Conservation (phyloP, 2,888 invertebrate genomes). For the Coleophora flavipennella region DNA sequence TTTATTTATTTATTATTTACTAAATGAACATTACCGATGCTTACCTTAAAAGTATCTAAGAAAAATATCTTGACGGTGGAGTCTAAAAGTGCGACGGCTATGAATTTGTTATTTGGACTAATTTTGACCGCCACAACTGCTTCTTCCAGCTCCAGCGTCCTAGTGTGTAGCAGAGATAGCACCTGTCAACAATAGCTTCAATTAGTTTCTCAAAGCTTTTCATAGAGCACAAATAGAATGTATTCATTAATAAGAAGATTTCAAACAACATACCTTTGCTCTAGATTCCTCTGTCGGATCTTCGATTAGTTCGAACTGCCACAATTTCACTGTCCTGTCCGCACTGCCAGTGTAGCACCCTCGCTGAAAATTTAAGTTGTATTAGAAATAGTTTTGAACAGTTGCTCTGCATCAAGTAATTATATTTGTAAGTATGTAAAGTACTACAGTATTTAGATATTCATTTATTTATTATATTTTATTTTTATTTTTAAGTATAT, state of each 20-base stretch:
- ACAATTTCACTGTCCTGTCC: conserved; percentile 93
- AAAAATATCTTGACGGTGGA: conserved; percentile 97
- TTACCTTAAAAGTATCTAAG: conserved; percentile 92
- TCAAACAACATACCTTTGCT: conserved; percentile 60
- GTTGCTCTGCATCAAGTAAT: no score
- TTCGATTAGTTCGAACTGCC: conserved; percentile 91
- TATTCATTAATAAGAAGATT: no score
- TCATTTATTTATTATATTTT: no score
- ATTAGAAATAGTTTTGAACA: background rate
- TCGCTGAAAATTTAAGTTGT: conserved; percentile 70
- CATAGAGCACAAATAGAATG: no score
- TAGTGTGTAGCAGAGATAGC: conserved; percentile 82
- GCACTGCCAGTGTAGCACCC: conserved; percentile 90
- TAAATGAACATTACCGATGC: no score
- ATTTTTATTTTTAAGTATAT: no score
- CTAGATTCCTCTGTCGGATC: conserved; percentile 75
- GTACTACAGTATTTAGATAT: no score
- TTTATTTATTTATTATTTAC: no score
- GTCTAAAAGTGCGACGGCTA: conserved; percentile 93
- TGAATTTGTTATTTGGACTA: conserved; percentile 87
- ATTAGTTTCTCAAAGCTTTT: background rate
- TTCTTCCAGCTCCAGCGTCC: conserved; percentile 90
- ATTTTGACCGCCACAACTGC: conserved; percentile 86
- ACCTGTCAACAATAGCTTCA: conserved; percentile 51
- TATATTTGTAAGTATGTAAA: no score